phyloP scores from a whole-genome alignment of 2,113 vertebrate species.

The Andinoacara biseriatus region DNA sequence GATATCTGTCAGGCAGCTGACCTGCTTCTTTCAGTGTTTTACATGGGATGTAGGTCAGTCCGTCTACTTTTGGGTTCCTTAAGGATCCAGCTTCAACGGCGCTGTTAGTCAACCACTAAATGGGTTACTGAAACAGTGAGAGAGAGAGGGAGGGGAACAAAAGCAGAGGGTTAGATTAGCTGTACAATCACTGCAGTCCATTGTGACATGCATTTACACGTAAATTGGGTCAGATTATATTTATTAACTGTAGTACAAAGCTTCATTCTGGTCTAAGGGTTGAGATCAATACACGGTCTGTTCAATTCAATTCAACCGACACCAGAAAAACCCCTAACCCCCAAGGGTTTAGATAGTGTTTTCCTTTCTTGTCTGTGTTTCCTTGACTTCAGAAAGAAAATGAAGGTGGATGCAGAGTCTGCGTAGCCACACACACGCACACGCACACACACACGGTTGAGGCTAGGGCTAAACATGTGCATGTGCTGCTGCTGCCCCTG shows the following conservation, averaged over 20 bases:
- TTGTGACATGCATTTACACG: constrained; percentile 22
- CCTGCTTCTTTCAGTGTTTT: constrained; percentile 41
- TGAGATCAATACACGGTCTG: constrained; percentile 3
- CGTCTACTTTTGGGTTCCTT: constrained; percentile 58
- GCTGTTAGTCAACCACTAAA: constrained; percentile 50
- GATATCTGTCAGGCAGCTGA: constrained; percentile 37
- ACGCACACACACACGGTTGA: neutral
- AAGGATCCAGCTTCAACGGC: constrained; percentile 44
- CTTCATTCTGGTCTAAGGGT: neutral
- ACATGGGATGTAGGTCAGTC: constrained; percentile 68
- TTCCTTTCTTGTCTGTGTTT: constrained; percentile 24
- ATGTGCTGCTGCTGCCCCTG: constrained; percentile 5
- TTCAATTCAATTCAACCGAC: constrained; percentile 6
- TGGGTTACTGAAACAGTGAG: constrained; percentile 59
- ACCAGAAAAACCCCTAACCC: constrained; percentile 17
- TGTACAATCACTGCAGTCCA: constrained; percentile 13
- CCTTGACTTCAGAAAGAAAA: constrained; percentile 3
- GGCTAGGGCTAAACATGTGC: neutral
- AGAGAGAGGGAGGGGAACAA: constrained; percentile 16
- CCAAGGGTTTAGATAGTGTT: neutral
- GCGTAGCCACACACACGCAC: neutral
- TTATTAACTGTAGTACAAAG: constrained; percentile 5
- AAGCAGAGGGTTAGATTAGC: constrained; percentile 25
- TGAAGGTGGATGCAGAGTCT: neutral
- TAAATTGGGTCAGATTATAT: constrained; percentile 15